Base-by-base conservation (phyloP, 2,113 vertebrate genomes). In the Poeciliopsis retropinna region DNA sequence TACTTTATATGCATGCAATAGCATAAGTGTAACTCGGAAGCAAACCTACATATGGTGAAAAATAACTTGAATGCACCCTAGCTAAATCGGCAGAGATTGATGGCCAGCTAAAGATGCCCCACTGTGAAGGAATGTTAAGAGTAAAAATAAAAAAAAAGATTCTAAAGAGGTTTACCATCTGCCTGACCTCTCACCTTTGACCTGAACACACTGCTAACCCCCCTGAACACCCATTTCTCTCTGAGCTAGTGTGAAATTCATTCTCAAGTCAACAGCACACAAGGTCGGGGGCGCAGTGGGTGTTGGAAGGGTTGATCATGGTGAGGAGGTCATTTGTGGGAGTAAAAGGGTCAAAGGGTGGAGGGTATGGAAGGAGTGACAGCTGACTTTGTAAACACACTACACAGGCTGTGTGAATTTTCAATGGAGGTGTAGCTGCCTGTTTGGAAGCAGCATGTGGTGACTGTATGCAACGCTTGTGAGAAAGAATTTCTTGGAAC, bases 81-180 rank as follows among this genome's bases (percentile, higher is more conserved):
- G 64, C 75, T 78, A 83, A 86, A 81, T 80, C 32, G 69, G 32
- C 64, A 32, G 64, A 44, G 73, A 84, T 66, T 60, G 79, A 72
- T 75, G 69, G 28, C 27, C 47, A n/a, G 72, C 30, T 67, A n/a
- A 61, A 14, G 11, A 22, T 66, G 32, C 30, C 89, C 82, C 72
- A 77, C 81, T 84, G 86, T 72, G 87, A 73, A 87, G 86, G 93
- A 92, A 93, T 94, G 74, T 67, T 34, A 84, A 63, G 31, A 70
- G 67, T 64, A 65, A 79, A 88, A 37, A 37, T 37, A 34, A 34
- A 34, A 80, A 86, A 90, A 89, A 60, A 32, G 72, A 68, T 75
- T 86, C 85, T 87, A 83, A 92, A 93, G 88, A 90, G 90, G 82
- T 91, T 90, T 88, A 81, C 90, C 94, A 94, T 91, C 93, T 94